Evolutionary conservation across 2,797 vertebrate genomes (phyloP), one percentile per base, ranked within the genome.

Genomic region (Ataeniobius toweri): DNA sequence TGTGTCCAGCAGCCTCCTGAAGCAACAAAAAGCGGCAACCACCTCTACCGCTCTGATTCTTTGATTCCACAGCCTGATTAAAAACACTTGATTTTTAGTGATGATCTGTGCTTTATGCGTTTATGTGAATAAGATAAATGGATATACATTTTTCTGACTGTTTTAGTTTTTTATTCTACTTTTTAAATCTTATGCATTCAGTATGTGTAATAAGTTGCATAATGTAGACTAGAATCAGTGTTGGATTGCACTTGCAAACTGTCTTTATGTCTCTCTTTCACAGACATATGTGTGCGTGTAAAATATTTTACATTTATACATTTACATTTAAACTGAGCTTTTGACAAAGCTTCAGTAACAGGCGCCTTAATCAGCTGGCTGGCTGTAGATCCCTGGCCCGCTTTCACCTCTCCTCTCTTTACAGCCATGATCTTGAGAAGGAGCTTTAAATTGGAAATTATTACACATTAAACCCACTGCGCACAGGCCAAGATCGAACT

Each of bases 371-470:
- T 97, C 97, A 97, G 96, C 94, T 53, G 74, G 79, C 75, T 73
- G 87, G 74, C 88, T 80, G 94, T 94, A 83, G 93, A 94, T 95
- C 96, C 81, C 83, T 12, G 36, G 76, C 83, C 88, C 80, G 88
- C 87, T 89, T 85, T 84, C 89, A 93, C 85, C 91, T 92, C 86
- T 86, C 86, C 96, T 97, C 97, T 96, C 96, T 97, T 97, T 97
- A 97, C 96, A 97, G 97, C 95, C 93, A 91, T 96, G 97, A 97
- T 99, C 98, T 97, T 96, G 96, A 98, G 96, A 97, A 98, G 96
- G 96, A 97, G 98, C 97, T 97, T 98, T 97, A 98, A 99, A 99
- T 99, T 98, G 98, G 98, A 98, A 98, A 99, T 99, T 99, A 99
- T 99, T 99, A 98, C 98, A 98, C 98, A 98, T 99, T 99, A 99